phyloP scores from a whole-genome alignment of 2,888 invertebrate genomes.

The Caenorhabditis imperialis region DNA sequence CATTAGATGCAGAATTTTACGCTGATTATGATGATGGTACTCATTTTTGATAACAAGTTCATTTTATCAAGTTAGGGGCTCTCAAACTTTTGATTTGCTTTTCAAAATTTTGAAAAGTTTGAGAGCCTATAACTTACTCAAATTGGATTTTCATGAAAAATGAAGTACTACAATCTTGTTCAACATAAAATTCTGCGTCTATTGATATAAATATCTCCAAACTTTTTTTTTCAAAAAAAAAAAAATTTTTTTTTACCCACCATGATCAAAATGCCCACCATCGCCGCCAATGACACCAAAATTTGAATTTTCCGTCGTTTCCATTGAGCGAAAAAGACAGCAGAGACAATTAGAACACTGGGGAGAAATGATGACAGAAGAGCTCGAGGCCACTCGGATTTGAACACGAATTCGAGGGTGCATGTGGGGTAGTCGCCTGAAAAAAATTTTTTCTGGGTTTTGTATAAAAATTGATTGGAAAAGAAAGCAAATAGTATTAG shows the following conservation, averaged over 20 bases:
- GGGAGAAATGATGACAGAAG: conserved; percentile 72
- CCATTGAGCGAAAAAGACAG: conserved; percentile 74
- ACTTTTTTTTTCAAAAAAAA: too few relatives aligned
- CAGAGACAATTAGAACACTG: conserved; percentile 70
- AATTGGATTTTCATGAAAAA: too few relatives aligned
- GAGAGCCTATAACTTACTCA: neutral
- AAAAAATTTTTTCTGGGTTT: too few relatives aligned
- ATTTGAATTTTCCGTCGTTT: conserved; percentile 73
- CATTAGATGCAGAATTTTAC: too few relatives aligned
- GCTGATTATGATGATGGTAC: too few relatives aligned
- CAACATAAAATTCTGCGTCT: too few relatives aligned
- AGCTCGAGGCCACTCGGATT: conserved; percentile 67
- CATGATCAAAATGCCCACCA: conserved; percentile 71
- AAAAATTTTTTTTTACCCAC: conserved; percentile 38
- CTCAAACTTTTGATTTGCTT: neutral
- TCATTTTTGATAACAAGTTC: too few relatives aligned
- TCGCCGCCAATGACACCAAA: conserved; percentile 66
- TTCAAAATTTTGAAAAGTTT: neutral
- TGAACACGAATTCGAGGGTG: conserved; percentile 58
- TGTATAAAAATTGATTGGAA: too few relatives aligned
- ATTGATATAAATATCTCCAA: too few relatives aligned
- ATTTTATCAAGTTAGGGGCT: neutral
- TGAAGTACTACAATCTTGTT: too few relatives aligned
- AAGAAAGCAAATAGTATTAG: too few relatives aligned
- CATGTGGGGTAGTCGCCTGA: conserved; percentile 67